phyloP scores from a whole-genome alignment of 2,113 vertebrate genomes.

The Cacatua alba region DNA sequence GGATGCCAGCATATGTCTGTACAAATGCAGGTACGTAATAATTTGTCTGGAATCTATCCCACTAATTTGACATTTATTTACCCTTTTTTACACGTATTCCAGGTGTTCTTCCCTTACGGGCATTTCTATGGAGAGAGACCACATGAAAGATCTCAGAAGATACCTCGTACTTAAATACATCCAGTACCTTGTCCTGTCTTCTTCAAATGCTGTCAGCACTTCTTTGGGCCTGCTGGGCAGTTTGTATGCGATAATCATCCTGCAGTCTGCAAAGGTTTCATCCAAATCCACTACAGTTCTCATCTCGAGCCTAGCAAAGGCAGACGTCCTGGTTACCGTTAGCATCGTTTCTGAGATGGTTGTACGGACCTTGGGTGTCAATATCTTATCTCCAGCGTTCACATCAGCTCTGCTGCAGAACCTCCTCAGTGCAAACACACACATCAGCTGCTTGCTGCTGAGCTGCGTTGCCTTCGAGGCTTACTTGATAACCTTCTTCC shows the following conservation, averaged over 20 bases:
- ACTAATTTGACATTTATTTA: not conserved
- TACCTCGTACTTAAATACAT: slow-evolving; percentile 81
- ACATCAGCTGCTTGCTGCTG: slow-evolving; percentile 77
- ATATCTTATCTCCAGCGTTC: not conserved
- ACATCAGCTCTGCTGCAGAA: slow-evolving; percentile 17
- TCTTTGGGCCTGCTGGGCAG: slow-evolving; percentile 76
- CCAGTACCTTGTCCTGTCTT: slow-evolving; percentile 78
- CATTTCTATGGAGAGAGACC: slow-evolving; percentile 56
- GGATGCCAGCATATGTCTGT: not conserved
- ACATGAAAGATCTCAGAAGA: slow-evolving; percentile 73
- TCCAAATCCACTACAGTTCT: slow-evolving; percentile 79
- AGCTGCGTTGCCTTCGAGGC: slow-evolving; percentile 80
- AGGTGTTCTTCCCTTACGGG: slow-evolving; percentile 13
- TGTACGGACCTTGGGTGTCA: not conserved
- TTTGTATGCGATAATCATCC: slow-evolving; percentile 45
- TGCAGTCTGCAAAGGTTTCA: slow-evolving; percentile 76
- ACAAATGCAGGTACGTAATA: not conserved
- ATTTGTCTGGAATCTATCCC: not conserved
- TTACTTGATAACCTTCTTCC: slow-evolving; percentile 75
- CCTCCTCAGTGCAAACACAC: slow-evolving; percentile 72
- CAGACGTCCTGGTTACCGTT: slow-evolving; percentile 64
- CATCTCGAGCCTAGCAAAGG: slow-evolving; percentile 75
- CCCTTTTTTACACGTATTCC: not conserved
- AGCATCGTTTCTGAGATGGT: not conserved
- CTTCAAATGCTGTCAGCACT: slow-evolving; percentile 45